Conservation (phyloP, 1,140 invertebrate genomes). For the Pseudachorutes palmiensis region DNA sequence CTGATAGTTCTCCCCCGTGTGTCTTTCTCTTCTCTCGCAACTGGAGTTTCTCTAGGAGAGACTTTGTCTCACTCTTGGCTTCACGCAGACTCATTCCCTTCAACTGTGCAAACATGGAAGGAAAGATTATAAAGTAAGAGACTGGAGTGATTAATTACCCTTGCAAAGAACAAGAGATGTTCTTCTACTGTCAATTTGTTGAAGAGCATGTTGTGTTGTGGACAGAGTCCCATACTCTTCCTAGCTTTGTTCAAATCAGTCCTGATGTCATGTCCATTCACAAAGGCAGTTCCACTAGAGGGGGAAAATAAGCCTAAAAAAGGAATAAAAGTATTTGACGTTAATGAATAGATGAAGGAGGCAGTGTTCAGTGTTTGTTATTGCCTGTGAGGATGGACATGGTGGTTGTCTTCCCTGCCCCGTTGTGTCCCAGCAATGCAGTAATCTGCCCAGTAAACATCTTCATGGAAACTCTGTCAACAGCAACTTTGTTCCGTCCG, state of each 20-base stretch:
- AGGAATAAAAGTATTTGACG: no score
- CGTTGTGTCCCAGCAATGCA: constrained; percentile 46
- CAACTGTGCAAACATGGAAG: constrained; percentile 40
- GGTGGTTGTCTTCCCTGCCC: constrained; percentile 51
- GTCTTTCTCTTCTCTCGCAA: constrained; percentile 47
- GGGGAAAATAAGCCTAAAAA: constrained; percentile 60
- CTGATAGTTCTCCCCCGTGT: constrained; percentile 45
- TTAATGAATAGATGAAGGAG: no score
- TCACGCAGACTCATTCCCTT: constrained; percentile 43
- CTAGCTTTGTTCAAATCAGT: constrained; percentile 53
- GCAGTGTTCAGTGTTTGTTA: no score
- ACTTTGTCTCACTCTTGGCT: constrained; percentile 41
- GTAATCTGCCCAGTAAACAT: constrained; percentile 54
- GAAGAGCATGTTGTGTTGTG: constrained; percentile 91
- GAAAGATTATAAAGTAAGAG: not conserved
- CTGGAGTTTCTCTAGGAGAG: constrained; percentile 43
- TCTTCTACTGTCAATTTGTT: constrained; percentile 79
- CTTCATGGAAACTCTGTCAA: constrained; percentile 51
- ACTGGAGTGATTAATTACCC: no score
- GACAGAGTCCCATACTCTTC: constrained; percentile 72
- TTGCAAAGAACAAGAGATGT: constrained; percentile 78
- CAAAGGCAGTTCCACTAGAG: constrained; percentile 56
- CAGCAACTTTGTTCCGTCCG: constrained; percentile 51
- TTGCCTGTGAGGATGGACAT: constrained; percentile 39
- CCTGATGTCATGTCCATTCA: constrained; percentile 61